Percentiles rank a stretch among this genome's conserved stretches.
Conservation (phyloP, 2,113 vertebrate species). For the Lonchura striata region DNA sequence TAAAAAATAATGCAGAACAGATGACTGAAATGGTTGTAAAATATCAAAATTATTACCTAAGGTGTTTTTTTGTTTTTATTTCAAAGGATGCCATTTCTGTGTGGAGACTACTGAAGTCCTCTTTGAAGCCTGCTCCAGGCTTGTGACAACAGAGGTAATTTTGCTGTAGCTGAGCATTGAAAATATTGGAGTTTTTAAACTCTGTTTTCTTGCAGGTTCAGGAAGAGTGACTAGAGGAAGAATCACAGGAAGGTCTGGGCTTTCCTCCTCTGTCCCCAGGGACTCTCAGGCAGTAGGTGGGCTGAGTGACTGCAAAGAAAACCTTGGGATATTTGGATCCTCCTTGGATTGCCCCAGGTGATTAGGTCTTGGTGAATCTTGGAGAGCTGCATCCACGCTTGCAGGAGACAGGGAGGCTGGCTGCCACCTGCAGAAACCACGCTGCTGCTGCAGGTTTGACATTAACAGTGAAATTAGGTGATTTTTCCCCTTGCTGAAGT, state of each 20-base stretch:
- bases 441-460: not conserved
- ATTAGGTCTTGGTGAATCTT: not conserved
- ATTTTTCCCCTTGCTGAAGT: not conserved
- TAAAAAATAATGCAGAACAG: not conserved
- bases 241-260: not conserved
- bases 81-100: not conserved
- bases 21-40: conserved; percentile 16
- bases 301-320: not conserved
- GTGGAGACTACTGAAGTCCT: not conserved
- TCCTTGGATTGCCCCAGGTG: not conserved
- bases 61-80: not conserved
- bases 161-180: not conserved
- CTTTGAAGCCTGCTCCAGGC: not conserved
- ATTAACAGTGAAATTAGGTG: not conserved
- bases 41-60: not conserved
- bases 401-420: not conserved
- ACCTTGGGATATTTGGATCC: not conserved
- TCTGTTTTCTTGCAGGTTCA: not conserved
- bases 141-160: not conserved
- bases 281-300: not conserved
- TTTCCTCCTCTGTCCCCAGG: not conserved
- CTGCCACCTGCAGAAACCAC: not conserved
- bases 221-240: not conserved
- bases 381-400: not conserved
- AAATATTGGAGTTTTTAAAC: not conserved